Evolutionary conservation across 2,113 vertebrate species (phyloP).

Genomic region (Etheostoma spectabile): DNA sequence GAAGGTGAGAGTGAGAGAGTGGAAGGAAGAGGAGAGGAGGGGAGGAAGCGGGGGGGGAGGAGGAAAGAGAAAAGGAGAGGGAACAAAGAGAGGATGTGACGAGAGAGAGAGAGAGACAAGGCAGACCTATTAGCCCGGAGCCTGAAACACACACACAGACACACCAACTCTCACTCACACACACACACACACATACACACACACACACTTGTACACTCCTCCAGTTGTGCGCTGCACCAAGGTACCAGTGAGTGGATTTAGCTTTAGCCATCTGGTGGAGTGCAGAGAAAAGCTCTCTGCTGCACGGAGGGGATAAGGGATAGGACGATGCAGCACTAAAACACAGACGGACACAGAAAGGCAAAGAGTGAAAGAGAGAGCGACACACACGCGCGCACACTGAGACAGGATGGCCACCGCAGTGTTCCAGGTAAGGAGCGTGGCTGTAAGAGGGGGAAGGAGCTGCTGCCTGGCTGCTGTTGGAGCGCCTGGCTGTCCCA

Average conservation of each 20-base stretch:
- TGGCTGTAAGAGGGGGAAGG: conserved; percentile 1
- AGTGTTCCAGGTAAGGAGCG: conserved; percentile 84
- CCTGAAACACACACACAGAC: conserved; percentile 46
- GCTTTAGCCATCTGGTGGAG: conserved; percentile 64
- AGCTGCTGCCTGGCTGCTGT: conserved; percentile 32
- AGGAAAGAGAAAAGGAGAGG: no score
- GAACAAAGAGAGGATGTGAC: no score
- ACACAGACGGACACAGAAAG: conserved; percentile 19
- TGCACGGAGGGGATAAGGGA: conserved; percentile 25
- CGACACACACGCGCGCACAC: conserved; percentile 16
- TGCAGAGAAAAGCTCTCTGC: conserved; percentile 60
- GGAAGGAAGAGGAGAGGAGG: no score
- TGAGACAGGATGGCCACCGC: conserved; percentile 83
- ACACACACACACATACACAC: conserved; percentile 34
- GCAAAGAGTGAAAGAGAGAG: conserved; percentile 47
- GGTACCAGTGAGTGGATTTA: conserved; percentile 75
- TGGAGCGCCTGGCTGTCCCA: conserved; percentile 22
- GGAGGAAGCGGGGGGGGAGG: no score
- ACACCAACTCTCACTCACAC: conserved; percentile 20
- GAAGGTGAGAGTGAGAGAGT: conserved; percentile 43
- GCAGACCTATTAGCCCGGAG: conserved; percentile 66
- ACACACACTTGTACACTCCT: conserved; percentile 53
- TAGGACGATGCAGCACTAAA: conserved; percentile 73
- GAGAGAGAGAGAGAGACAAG: conserved; percentile 47
- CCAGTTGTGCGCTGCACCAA: conserved; percentile 59